Evolutionary conservation across 1,140 invertebrate species (phyloP).

Genomic region (Colletes gigas): DNA sequence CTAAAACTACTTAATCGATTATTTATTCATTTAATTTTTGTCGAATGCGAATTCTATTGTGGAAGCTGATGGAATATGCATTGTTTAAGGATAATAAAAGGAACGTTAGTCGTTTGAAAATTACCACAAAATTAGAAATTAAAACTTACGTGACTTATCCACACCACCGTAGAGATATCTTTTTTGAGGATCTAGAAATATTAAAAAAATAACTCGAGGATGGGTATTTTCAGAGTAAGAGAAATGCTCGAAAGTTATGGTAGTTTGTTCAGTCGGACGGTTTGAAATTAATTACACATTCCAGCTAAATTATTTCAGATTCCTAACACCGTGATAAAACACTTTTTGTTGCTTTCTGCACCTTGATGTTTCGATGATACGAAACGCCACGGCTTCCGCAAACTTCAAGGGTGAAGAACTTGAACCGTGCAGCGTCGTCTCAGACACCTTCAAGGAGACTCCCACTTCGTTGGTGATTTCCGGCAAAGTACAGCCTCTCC

Average conservation of each 20-base stretch:
- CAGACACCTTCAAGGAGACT: conserved; percentile 41
- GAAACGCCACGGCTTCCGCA: conserved; percentile 23
- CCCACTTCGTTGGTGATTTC: conserved; percentile 29
- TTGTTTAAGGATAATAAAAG: no score
- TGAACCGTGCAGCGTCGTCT: conserved; percentile 36
- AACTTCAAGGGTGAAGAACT: conserved; percentile 52
- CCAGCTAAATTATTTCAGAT: background rate
- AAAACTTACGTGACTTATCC: no score
- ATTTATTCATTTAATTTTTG: no score
- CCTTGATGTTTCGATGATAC: conserved; percentile 36
- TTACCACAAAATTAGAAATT: no score
- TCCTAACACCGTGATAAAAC: background rate
- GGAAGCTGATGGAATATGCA: no score
- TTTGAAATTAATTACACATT: conserved; percentile 4
- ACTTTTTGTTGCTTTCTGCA: conserved; percentile 16
- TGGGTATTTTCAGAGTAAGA: background rate
- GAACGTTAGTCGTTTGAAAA: no score
- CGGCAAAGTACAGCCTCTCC: conserved; percentile 7
- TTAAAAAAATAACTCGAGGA: background rate
- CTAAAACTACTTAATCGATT: background rate
- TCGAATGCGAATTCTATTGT: no score
- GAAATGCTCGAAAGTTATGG: background rate
- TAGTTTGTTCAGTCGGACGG: background rate
- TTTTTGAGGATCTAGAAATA: background rate
- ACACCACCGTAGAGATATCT: no score